Base-by-base conservation (phyloP, 2,888 invertebrate species). In the Trachelus stipa region DNA sequence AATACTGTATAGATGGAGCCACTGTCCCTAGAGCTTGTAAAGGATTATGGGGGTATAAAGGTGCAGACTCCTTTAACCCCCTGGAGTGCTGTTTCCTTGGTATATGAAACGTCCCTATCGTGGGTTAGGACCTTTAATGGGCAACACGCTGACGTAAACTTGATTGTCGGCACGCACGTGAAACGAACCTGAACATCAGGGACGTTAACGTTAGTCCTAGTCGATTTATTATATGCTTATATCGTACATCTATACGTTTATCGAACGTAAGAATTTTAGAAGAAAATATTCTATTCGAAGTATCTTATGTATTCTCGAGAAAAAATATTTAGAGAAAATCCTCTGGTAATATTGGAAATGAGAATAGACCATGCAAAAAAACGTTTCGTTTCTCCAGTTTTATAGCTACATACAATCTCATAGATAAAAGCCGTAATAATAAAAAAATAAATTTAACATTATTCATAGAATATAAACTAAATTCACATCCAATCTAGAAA, bases 141-240 rank as follows among this genome's bases (percentile, higher is more conserved):
- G 71, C 33, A 34, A 6, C 71, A 71, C 31, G 71, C 31, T 34
- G 71, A 71, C 71, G 71, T 71, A 71, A 71, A 71, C 31, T 71
- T 34, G 71, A 71, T 71, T 71, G 71, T 34, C 56, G 56, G 56
- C 56, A 56, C 56, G 56, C 56, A 56, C 56, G 56, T 56, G 56
- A 56, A 56, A 56, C 56, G 56, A 15, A 56, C 56, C 56, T 23
- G 56, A 56, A 56, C 56, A 23, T 56, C 56, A 56, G 23, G 56
- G 56, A 56, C 56, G 23, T 23, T 56, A 56, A 33, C 71, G 71
- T 34, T 31, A n/a, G 15, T 9, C 31, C 30, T 15, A 71, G 71
- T 71, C 34, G 71, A 71, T 71, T 34, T 31, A 31, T 71, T 34
- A 33, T 71, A 30, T 71, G 11, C 12, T 71, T 71, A 71, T 71